phyloP scores from a whole-genome alignment of 2,888 invertebrate species.

The Orchesella flavescens region DNA sequence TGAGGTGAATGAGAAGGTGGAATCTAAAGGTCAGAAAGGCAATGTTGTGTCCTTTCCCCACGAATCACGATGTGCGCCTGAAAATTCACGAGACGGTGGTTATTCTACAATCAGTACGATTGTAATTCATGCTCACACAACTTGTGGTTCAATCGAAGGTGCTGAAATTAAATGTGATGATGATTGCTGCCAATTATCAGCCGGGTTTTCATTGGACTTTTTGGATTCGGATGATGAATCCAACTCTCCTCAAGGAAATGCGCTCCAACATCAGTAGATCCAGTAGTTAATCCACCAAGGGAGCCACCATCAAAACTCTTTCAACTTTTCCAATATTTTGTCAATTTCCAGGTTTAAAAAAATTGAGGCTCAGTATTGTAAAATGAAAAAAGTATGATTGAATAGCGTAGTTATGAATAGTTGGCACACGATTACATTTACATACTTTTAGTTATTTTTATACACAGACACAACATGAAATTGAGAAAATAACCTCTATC shows the following conservation, averaged over 20 bases:
- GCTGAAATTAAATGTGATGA: constrained; percentile 93
- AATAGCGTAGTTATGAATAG: neutral
- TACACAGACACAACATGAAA: constrained; percentile 32
- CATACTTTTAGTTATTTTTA: constrained; percentile 21
- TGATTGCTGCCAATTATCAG: constrained; percentile 85
- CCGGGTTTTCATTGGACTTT: constrained; percentile 28
- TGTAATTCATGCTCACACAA: constrained; percentile 80
- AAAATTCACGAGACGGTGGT: constrained; percentile 85
- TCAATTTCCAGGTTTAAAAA: constrained; percentile 46
- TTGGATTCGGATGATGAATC: constrained; percentile 40
- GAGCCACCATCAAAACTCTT: constrained; percentile 44
- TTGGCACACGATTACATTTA: neutral
- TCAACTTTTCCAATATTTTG: constrained; percentile 55
- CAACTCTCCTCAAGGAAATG: constrained; percentile 38
- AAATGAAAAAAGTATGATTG: neutral
- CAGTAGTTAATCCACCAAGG: constrained; percentile 32
- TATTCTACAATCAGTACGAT: constrained; percentile 89
- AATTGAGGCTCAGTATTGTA: constrained; percentile 58
- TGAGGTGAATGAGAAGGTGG: constrained; percentile 49
- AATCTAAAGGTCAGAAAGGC: constrained; percentile 45
- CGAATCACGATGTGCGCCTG: constrained; percentile 74
- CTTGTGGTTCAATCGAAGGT: constrained; percentile 89
- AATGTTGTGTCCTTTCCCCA: constrained; percentile 78
- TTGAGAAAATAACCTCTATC: neutral
- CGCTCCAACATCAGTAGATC: constrained; percentile 15